Evolutionary conservation across 2,113 vertebrate species (phyloP).

Genomic region (Tetrao urogallus): DNA sequence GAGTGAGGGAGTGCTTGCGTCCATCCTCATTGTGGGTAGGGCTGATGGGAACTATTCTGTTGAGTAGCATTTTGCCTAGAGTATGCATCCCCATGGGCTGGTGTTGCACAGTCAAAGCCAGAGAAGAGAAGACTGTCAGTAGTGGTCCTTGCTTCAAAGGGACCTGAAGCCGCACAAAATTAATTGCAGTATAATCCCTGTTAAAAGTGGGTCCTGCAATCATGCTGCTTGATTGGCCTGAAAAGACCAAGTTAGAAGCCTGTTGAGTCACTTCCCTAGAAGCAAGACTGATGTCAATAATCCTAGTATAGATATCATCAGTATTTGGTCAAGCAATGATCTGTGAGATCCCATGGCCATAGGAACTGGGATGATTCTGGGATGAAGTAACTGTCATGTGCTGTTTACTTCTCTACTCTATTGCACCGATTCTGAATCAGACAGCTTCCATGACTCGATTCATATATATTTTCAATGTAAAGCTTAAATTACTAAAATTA

Average conservation of each 20-base stretch:
- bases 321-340: not conserved
- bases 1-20: not conserved
- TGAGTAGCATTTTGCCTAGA: not conserved
- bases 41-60: not conserved
- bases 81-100: not conserved
- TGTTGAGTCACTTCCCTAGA: not conserved
- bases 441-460: not conserved
- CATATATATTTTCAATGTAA: not conserved
- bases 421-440: not conserved
- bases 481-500: not conserved
- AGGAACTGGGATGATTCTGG: not conserved
- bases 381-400: not conserved
- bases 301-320: not conserved
- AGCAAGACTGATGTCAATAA: not conserved
- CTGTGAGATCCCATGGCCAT: not conserved
- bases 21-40: not conserved
- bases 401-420: not conserved
- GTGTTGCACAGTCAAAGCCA: not conserved
- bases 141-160: not conserved
- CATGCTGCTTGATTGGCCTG: not conserved
- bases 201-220: not conserved
- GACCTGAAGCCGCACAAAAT: not conserved
- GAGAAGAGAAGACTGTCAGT: not conserved
- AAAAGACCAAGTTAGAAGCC: not conserved
- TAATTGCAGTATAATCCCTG: not conserved